These are phyloP conservation scores for Pogona vitticeps DNA, from an alignment of 2,113 vertebrate species.

Conservation along the genomic window DNA sequence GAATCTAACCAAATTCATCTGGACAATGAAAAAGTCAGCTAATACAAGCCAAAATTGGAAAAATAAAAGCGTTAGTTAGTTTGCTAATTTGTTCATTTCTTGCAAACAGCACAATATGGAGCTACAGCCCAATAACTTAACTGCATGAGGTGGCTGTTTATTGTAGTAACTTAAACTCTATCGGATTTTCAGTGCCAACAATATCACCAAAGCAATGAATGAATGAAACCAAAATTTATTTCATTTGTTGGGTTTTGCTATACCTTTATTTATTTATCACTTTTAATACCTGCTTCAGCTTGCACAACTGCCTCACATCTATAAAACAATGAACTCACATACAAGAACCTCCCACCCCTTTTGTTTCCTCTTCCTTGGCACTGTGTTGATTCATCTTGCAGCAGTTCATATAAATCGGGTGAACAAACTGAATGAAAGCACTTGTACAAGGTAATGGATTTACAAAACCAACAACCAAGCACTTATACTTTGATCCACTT, in stretches of 20 bases:
- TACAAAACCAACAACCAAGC: not conserved
- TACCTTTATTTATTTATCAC: not conserved
- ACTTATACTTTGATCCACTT: slow-evolving; percentile 13
- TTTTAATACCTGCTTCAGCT: not conserved
- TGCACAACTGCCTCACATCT: not conserved
- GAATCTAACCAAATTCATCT: not conserved
- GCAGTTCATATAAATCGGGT: not conserved
- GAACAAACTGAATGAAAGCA: slow-evolving; percentile 13
- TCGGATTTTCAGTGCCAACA: no score
- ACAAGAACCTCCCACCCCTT: not conserved
- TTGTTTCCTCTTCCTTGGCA: not conserved
- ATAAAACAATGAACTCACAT: not conserved
- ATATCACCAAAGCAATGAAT: no score
- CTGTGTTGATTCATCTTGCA: not conserved
- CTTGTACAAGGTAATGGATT: not conserved
- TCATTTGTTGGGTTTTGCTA: not conserved
- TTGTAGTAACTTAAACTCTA: no score
- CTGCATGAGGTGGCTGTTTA: no score
- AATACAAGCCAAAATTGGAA: not conserved
- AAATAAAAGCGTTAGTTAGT: not conserved
- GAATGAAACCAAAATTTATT: not conserved
- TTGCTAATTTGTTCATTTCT: not conserved
- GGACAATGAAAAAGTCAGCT: not conserved
- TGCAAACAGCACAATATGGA: not conserved
- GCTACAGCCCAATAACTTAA: no score